phyloP scores from a whole-genome alignment of 2,888 invertebrate species.

The Conomelus anceps region DNA sequence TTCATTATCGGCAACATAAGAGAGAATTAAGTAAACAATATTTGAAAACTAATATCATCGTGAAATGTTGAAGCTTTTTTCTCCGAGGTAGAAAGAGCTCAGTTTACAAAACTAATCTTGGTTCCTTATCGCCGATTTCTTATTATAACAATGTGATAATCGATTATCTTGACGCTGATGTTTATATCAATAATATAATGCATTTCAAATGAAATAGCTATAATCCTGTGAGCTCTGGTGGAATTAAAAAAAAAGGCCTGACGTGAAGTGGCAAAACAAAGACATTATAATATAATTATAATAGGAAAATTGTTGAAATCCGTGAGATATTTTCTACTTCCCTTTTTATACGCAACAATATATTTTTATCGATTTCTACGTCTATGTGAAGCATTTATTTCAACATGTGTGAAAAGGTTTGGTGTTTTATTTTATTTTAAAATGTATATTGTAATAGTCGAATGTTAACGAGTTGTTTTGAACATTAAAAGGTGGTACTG shows the following conservation, averaged over 20 bases:
- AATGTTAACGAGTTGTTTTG: not conserved
- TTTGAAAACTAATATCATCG: no score
- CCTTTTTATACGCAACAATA: slow-evolving; percentile 6
- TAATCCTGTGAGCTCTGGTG: not conserved
- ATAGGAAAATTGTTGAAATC: not conserved
- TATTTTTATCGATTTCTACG: slow-evolving; percentile 11
- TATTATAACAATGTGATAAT: not conserved
- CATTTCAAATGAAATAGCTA: not conserved
- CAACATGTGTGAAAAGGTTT: not conserved
- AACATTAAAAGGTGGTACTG: not conserved
- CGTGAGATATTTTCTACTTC: slow-evolving; percentile 9
- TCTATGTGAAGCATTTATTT: slow-evolving; percentile 12
- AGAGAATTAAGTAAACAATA: no score
- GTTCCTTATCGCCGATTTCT: no score
- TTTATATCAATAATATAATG: not conserved
- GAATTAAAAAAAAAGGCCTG: no score
- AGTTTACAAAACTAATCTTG: no score
- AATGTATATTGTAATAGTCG: not conserved
- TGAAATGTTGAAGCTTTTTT: no score
- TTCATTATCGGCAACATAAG: no score
- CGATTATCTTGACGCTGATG: not conserved
- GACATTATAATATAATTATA: not conserved
- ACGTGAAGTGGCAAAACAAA: not conserved
- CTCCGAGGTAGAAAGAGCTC: no score
- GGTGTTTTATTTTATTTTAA: not conserved